Percentiles rank a stretch among this genome's conserved stretches.
Conservation (phyloP, 92 coral and sea anemone genomes). For the Zoanthus solanderi region DNA sequence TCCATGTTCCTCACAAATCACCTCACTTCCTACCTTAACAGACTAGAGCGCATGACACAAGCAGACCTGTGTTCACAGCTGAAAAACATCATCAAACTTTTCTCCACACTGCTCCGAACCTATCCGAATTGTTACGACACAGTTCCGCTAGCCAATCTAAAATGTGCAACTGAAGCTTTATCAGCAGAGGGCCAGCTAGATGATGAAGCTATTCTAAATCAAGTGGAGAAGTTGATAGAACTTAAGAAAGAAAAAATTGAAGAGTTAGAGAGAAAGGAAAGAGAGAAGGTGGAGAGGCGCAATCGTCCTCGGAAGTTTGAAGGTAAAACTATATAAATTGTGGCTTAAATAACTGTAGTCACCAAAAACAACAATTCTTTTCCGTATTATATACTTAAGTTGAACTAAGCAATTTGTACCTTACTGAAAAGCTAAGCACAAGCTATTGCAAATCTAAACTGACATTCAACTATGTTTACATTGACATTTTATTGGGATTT, state of each 20-base stretch:
- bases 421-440: too few relatives aligned
- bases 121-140: constrained; percentile 74
- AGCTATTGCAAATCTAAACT: too few relatives aligned
- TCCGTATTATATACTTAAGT: too few relatives aligned
- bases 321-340: constrained; percentile 26
- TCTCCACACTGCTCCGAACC: constrained; percentile 68
- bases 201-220: constrained; percentile 38
- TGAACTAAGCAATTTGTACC: too few relatives aligned
- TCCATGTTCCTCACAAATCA: constrained; percentile 68
- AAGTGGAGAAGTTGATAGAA: constrained; percentile 57
- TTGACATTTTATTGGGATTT: too few relatives aligned
- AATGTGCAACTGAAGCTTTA: constrained; percentile 33
- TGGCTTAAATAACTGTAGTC: too few relatives aligned
- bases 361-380: too few relatives aligned
- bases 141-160: constrained; percentile 77
- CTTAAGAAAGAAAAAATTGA: constrained; percentile 71
- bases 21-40: constrained; percentile 69
- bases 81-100: constrained; percentile 65
- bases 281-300: constrained; percentile 41
- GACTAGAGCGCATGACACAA: constrained; percentile 50
- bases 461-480: too few relatives aligned
- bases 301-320: constrained; percentile 52
- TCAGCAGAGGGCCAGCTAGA: constrained; percentile 16
- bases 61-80: constrained; percentile 54
- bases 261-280: constrained; percentile 66